A percentile compares a stretch with the other conserved stretches of the same genome.
Conservation (phyloP, 2,888 invertebrate species). For the Drosophila prostipennis region DNA sequence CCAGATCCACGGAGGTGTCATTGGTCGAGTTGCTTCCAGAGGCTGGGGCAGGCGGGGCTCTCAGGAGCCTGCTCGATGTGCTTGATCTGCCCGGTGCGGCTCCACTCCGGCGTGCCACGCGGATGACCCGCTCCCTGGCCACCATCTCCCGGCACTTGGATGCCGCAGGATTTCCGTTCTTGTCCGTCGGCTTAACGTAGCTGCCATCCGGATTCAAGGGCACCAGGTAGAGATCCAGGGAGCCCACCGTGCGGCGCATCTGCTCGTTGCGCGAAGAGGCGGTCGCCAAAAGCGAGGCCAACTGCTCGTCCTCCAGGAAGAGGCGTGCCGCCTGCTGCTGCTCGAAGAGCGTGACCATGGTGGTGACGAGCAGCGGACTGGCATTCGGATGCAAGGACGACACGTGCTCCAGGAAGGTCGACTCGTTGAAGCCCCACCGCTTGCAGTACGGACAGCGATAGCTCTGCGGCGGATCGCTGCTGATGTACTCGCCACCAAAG, state of each 20-base stretch:
- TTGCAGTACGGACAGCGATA: constrained; percentile 71
- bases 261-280: constrained; percentile 58
- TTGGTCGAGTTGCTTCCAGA: background rate
- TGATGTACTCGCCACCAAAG: constrained; percentile 66
- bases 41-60: background rate
- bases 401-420: constrained; percentile 63
- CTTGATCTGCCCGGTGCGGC: background rate
- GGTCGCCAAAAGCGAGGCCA: constrained; percentile 56
- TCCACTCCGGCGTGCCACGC: constrained; percentile 5
- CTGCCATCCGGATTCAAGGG: constrained; percentile 68
- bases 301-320: constrained; percentile 65
- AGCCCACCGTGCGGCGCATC: constrained; percentile 51
- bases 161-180: background rate
- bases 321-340: constrained; percentile 67
- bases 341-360: constrained; percentile 64
- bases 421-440: constrained; percentile 66
- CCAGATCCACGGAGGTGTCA: background rate
- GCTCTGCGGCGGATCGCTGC: constrained; percentile 65
- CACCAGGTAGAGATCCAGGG: constrained; percentile 54
- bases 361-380: constrained; percentile 59
- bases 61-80: background rate
- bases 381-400: constrained; percentile 54
- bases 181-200: constrained; percentile 27
- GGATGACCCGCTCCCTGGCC: background rate
- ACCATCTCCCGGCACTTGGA: background rate